phyloP scores from a whole-genome alignment of 2,888 invertebrate genomes.

The Tipula helvola region DNA sequence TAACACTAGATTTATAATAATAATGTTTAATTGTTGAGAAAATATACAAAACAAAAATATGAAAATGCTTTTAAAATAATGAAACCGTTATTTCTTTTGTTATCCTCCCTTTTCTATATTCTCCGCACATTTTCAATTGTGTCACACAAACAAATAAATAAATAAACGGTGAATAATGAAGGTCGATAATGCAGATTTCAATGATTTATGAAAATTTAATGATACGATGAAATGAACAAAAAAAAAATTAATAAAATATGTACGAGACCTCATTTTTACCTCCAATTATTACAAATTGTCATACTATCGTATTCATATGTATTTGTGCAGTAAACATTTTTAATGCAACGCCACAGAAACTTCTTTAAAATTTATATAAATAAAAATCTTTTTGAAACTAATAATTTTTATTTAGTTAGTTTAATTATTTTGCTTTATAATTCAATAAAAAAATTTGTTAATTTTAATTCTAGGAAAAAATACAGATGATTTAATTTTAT shows the following conservation, averaged over 20 bases:
- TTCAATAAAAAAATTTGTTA: no score
- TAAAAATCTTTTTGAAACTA: no score
- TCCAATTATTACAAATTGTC: background rate
- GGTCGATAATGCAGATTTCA: background rate
- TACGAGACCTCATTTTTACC: background rate
- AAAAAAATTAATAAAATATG: background rate
- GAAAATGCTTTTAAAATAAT: background rate
- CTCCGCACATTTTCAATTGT: background rate
- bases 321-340: no score
- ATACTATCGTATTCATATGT: no score
- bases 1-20: background rate
- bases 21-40: background rate
- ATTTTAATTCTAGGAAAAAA: no score
- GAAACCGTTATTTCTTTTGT: background rate
- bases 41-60: background rate
- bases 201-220: background rate
- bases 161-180: background rate
- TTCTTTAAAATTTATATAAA: no score
- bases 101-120: background rate
- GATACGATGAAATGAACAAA: background rate
- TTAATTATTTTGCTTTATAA: no score
- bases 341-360: no score
- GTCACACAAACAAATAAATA: background rate
- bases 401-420: no score
- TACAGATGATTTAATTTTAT: no score